phyloP scores from a whole-genome alignment of 2,888 invertebrate species.

The Eucriotettix oculatus region DNA sequence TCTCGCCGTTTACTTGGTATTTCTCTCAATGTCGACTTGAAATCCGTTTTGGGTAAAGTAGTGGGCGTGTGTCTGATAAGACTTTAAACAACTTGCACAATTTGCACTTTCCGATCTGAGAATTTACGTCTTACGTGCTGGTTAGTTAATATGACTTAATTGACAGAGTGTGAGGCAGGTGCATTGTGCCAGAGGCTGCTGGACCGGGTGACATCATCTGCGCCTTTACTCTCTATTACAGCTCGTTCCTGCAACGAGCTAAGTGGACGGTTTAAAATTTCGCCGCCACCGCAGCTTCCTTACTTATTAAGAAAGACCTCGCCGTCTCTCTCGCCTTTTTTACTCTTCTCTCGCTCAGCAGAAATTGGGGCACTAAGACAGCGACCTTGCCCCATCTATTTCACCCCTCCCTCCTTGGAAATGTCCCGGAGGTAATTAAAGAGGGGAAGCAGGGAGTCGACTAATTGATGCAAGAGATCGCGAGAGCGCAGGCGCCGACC shows the following conservation, averaged over 20 bases:
- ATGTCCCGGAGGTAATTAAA: conserved; percentile 11
- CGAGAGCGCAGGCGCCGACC: not conserved
- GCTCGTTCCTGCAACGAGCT: not conserved
- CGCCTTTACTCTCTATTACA: not conserved
- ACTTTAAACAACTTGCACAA: too few species aligned
- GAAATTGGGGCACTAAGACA: not conserved
- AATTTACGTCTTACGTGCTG: too few species aligned
- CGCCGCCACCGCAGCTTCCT: not conserved
- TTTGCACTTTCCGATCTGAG: too few species aligned
- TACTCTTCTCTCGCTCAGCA: not conserved
- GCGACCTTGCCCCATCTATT: conserved; percentile 6
- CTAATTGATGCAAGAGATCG: not conserved
- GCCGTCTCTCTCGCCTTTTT: not conserved
- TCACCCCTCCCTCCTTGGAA: not conserved
- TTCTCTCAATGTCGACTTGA: too few species aligned
- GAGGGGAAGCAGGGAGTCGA: not conserved
- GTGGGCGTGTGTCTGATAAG: too few species aligned
- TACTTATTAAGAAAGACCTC: not conserved
- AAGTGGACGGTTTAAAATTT: not conserved
- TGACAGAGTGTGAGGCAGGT: too few species aligned
- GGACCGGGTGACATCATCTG: not conserved
- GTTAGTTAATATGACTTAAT: too few species aligned
- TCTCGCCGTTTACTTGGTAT: too few species aligned
- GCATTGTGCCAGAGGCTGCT: not conserved
- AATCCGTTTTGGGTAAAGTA: too few species aligned